phyloP scores from a whole-genome alignment of 2,888 invertebrate species.

The Abscondita cerata region DNA sequence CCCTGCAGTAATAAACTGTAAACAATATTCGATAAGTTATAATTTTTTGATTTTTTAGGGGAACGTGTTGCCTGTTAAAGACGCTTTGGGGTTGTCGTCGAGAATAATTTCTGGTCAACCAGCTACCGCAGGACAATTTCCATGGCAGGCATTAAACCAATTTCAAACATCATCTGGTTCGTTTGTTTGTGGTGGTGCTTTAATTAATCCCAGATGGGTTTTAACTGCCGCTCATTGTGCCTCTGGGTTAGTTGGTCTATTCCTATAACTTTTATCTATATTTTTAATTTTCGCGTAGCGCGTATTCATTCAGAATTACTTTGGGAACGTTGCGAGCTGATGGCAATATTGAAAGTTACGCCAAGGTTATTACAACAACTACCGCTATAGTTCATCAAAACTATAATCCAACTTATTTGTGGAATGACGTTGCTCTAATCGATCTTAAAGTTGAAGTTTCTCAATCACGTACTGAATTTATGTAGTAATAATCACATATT shows the following conservation, averaged over 20 bases:
- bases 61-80: too few relatives aligned
- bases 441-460: slow-evolving; percentile 31
- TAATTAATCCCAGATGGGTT: slow-evolving; percentile 22
- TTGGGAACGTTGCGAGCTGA: slow-evolving; percentile 11
- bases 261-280: not conserved
- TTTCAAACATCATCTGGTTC: not conserved
- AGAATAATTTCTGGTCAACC: slow-evolving; percentile 10
- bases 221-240: slow-evolving; percentile 28
- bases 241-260: slow-evolving; percentile 12
- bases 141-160: slow-evolving; percentile 9
- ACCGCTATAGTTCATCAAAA: slow-evolving; percentile 28
- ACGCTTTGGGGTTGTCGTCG: not conserved
- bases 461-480: not conserved
- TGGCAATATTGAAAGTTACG: too few relatives aligned
- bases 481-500: not conserved
- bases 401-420: slow-evolving; percentile 28
- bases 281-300: slow-evolving; percentile 22
- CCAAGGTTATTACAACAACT: not conserved
- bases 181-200: slow-evolving; percentile 20
- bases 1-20: too few relatives aligned
- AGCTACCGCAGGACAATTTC: slow-evolving; percentile 15
- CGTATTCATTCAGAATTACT: not conserved
- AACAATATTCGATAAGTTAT: too few relatives aligned
- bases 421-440: slow-evolving; percentile 42
- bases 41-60: too few relatives aligned